These are phyloP conservation scores for Lepetodrilus schrolli DNA, from an alignment of 2,888 invertebrate species.

Conservation along the genomic window DNA sequence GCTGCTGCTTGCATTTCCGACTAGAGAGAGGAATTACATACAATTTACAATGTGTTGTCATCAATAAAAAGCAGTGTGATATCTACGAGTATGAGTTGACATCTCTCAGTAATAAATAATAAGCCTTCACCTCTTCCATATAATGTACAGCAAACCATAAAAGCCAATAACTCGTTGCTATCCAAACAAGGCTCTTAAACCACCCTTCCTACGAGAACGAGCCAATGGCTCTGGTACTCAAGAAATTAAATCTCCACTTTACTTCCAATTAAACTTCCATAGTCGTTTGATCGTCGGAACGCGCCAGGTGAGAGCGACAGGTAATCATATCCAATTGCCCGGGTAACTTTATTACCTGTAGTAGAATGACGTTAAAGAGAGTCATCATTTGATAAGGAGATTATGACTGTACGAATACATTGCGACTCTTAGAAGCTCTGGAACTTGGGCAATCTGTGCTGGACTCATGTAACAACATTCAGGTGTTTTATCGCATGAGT, in stretches of 20 bases:
- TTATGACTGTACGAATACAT: background rate
- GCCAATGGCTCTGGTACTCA: background rate
- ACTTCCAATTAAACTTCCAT: slow-evolving; percentile 15
- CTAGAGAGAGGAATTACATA: no score
- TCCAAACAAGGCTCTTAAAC: background rate
- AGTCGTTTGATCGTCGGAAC: slow-evolving; percentile 17
- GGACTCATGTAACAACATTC: background rate
- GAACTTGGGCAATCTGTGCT: background rate
- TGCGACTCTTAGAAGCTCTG: background rate
- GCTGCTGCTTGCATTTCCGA: no score
- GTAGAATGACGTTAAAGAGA: background rate
- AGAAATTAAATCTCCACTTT: slow-evolving; percentile 21
- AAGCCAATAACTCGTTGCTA: slow-evolving; percentile 7
- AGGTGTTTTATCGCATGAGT: background rate
- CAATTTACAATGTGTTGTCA: no score
- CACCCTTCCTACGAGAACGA: background rate
- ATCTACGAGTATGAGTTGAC: no score
- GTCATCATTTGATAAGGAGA: background rate
- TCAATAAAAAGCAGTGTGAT: no score
- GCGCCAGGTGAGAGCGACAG: slow-evolving; percentile 9
- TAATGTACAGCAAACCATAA: background rate
- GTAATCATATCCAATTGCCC: slow-evolving; percentile 7
- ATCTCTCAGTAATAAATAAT: no score
- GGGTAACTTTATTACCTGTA: background rate
- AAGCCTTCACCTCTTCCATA: no score